phyloP scores from a whole-genome alignment of 2,888 invertebrate species.

The Drosophila recens region DNA sequence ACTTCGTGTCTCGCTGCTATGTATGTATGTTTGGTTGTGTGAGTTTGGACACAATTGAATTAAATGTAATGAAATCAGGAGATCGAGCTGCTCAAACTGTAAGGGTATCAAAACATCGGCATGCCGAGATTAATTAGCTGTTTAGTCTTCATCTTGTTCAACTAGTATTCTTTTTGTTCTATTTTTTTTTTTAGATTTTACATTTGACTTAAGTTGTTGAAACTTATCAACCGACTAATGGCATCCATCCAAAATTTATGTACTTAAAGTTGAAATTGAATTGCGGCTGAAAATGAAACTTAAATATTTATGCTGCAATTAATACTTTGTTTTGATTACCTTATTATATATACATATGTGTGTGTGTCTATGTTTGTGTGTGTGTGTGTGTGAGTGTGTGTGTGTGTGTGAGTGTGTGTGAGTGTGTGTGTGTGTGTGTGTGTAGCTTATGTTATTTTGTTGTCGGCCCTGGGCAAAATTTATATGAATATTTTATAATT shows the following conservation, averaged over 20 bases:
- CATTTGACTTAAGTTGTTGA: slow-evolving; percentile 32
- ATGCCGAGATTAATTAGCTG: slow-evolving; percentile 4
- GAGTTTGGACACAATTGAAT: no score
- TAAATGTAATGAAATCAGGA: no score
- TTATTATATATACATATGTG: slow-evolving; percentile 23
- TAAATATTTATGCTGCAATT: slow-evolving; percentile 34
- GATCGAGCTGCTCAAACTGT: background rate
- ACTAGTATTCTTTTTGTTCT: slow-evolving; percentile 1
- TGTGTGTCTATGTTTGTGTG: no score
- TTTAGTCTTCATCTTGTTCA: slow-evolving; percentile 15
- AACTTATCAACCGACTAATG: slow-evolving; percentile 62
- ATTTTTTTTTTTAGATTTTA: slow-evolving; percentile 2
- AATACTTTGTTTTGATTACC: slow-evolving; percentile 14
- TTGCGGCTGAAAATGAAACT: slow-evolving; percentile 47
- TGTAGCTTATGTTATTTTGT: slow-evolving; percentile 45
- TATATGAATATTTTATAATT: slow-evolving; percentile 20
- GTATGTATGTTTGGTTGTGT: no score
- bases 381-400: slow-evolving; percentile 22
- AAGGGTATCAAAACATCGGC: slow-evolving; percentile 13
- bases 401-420: slow-evolving; percentile 17
- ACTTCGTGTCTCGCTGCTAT: no score
- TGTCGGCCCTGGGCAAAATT: slow-evolving; percentile 24
- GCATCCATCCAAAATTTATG: slow-evolving; percentile 65
- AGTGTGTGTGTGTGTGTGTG: slow-evolving; percentile 22
- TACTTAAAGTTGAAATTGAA: slow-evolving; percentile 59